phyloP scores from a whole-genome alignment of 2,113 vertebrate genomes.

The Typhlomys cinereus region DNA sequence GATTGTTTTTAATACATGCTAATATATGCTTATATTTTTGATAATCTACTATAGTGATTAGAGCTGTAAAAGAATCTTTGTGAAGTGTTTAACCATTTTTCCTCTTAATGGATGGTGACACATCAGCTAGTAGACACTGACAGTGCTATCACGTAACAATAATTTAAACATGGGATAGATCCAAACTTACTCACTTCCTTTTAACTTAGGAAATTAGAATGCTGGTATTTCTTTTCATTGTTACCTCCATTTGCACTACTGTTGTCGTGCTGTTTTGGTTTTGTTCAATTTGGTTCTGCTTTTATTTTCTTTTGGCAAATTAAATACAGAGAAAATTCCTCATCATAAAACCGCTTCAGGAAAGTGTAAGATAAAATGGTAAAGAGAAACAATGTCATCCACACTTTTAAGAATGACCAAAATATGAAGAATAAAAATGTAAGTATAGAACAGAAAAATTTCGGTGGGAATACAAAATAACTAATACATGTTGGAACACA shows the following conservation, averaged over 20 bases:
- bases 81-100: constrained; percentile 40
- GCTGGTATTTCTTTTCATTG: background rate
- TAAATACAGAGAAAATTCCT: background rate
- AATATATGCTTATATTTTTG: constrained; percentile 29
- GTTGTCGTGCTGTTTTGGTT: background rate
- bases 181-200: background rate
- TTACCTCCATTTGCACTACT: background rate
- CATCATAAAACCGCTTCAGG: background rate
- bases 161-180: background rate
- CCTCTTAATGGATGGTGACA: constrained; percentile 50
- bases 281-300: background rate
- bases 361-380: background rate
- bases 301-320: background rate
- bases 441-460: background rate
- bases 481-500: background rate
- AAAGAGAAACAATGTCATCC: background rate
- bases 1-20: constrained; percentile 62
- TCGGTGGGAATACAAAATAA: background rate
- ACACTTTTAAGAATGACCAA: background rate
- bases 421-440: background rate
- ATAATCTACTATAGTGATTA: constrained; percentile 31
- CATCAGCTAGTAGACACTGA: constrained; percentile 37
- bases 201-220: background rate
- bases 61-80: constrained; percentile 23
- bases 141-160: background rate